Base-by-base conservation (phyloP, 1,140 invertebrate species). In the Aphaenogaster rudis region DNA sequence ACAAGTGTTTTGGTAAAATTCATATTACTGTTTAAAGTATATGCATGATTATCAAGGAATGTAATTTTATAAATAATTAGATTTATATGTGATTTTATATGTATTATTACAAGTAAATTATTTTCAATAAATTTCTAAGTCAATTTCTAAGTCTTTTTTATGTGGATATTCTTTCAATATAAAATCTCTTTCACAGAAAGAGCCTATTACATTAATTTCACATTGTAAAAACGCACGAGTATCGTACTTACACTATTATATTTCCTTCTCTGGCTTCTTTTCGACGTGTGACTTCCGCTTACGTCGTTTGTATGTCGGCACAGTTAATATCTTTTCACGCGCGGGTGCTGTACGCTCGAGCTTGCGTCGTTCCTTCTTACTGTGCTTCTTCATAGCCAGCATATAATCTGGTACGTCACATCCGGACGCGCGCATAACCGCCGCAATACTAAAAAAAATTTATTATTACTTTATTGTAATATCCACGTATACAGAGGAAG, bases 381-480 rank as follows among this genome's bases (percentile, higher is more conserved):
- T 96, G 78, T 96, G 96, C 92, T 97, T 97, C 90, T 98, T 98
- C 93, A 99, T 96, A 86, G 96, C 95, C 72, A 99, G 94, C 97
- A 99, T 98, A 94, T 98, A 99, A 1, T 98, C 97, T 1, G 99
- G 98, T 8, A 99, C 98, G 45, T 97, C 96, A 94, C 98, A 99
- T 0, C 98, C 99, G 9, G 98, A 98, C 92, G 98, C 97, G 91
- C 97, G 97, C 95, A 99, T 97, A 9, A 99, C 96, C 88, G 97
- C 96, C 0, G 98, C 98, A 94, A 99, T 98, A 92, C 98, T 98
- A 93, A 52, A 95, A 95, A 84, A 92, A 92, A 89, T 86, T 66
- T 78, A 50, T 28, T 39, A 64, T 52, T 48, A 64, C 28, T 88
- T 76, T 57, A 85, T 71, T 64, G n/a, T 7, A 36, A 74, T n/a